Evolutionary conservation across 2,888 invertebrate genomes (phyloP).

Genomic region (Cantharis rustica): DNA sequence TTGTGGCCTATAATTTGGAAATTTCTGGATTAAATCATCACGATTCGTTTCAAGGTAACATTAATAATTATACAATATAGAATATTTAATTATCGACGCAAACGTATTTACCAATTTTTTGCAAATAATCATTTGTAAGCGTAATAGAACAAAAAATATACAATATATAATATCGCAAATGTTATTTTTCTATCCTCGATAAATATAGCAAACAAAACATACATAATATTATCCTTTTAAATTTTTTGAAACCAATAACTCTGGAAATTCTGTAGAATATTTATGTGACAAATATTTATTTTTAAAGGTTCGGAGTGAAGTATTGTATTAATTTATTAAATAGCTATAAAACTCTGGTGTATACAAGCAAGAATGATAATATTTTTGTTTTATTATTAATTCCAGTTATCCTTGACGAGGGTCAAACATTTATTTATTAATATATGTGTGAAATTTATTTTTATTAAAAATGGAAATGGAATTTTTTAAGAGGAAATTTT

Average conservation of each 20-base stretch:
- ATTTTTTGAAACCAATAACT: neutral
- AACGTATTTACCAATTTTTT: neutral
- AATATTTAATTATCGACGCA: neutral
- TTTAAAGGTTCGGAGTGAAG: neutral
- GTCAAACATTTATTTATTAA: conserved; percentile 10
- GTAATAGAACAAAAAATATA: neutral
- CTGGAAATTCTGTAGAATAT: neutral
- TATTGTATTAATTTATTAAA: neutral
- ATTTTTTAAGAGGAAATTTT: too few relatives aligned
- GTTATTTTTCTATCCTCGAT: neutral
- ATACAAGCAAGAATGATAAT: neutral
- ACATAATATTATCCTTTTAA: neutral
- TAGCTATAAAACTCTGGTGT: neutral
- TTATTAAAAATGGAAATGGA: neutral
- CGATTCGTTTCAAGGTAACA: neutral
- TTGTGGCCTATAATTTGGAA: neutral
- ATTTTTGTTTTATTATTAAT: conserved; percentile 11
- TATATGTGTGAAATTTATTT: conserved; percentile 8
- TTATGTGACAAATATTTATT: neutral
- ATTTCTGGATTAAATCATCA: neutral
- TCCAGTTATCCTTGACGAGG: conserved; percentile 17
- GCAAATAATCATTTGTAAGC: neutral
- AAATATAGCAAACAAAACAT: neutral
- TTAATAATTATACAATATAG: neutral
- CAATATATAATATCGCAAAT: neutral